Evolutionary conservation across 2,888 invertebrate genomes (phyloP).

Genomic region (Chorisops tibialis): DNA sequence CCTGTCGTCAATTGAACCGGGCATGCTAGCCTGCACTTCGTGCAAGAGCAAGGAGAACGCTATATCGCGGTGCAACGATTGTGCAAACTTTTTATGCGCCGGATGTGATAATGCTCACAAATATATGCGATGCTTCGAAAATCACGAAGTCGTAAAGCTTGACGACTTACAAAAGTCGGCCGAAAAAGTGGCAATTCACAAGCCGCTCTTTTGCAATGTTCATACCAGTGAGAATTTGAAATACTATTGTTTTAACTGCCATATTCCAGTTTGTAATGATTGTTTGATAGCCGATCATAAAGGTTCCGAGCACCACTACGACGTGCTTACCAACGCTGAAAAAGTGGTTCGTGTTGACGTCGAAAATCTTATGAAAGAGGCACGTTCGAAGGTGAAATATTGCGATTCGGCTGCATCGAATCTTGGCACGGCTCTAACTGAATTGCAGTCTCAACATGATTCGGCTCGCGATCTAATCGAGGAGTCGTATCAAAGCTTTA

Average conservation of each 20-base stretch:
- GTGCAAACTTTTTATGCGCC: slow-evolving; percentile 88
- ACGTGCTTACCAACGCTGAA: slow-evolving; percentile 77
- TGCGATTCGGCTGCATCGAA: slow-evolving; percentile 73
- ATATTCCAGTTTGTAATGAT: slow-evolving; percentile 82
- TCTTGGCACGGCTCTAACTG: slow-evolving; percentile 76
- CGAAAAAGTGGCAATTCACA: slow-evolving; percentile 79
- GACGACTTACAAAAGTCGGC: slow-evolving; percentile 76
- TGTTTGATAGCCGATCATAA: slow-evolving; percentile 81
- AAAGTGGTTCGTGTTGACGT: slow-evolving; percentile 74
- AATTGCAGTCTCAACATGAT: slow-evolving; percentile 82
- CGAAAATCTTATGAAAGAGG: slow-evolving; percentile 68
- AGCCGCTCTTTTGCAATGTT: slow-evolving; percentile 78
- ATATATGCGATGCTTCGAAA: slow-evolving; percentile 96
- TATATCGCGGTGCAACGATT: slow-evolving; percentile 90
- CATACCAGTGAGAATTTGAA: slow-evolving; percentile 82
- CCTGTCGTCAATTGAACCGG: slow-evolving; percentile 71
- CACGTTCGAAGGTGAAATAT: slow-evolving; percentile 69
- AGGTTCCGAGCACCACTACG: slow-evolving; percentile 77
- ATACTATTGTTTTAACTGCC: slow-evolving; percentile 84
- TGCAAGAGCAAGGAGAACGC: slow-evolving; percentile 95
- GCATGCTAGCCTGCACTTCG: slow-evolving; percentile 78
- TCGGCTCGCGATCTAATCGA: slow-evolving; percentile 78
- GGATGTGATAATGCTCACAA: slow-evolving; percentile 95
- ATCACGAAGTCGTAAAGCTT: slow-evolving; percentile 85
- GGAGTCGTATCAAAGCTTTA: slow-evolving; percentile 75